Percentiles rank a stretch among this genome's conserved stretches.
Conservation (phyloP, 2,888 invertebrate genomes). For the Dichetophora obliterata region DNA sequence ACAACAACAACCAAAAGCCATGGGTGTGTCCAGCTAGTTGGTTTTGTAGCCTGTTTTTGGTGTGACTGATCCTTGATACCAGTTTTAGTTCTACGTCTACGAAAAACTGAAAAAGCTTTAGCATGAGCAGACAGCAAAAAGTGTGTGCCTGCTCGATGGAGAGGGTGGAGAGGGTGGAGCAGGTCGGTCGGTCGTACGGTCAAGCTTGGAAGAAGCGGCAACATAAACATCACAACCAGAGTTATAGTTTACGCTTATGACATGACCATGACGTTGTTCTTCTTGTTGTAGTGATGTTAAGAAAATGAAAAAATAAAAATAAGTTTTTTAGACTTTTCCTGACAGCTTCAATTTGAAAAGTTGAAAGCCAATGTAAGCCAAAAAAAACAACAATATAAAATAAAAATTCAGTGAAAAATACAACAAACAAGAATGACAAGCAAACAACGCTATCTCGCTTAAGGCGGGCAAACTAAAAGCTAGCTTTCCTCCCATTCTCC, state of each 20-base stretch:
- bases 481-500: not conserved
- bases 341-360: constrained; percentile 36
- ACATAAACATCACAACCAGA: not conserved
- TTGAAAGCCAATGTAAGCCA: constrained; percentile 26
- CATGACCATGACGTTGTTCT: constrained; percentile 24
- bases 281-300: not conserved
- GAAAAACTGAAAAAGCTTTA: too few relatives aligned
- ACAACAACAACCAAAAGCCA: not conserved
- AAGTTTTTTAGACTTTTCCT: constrained; percentile 19
- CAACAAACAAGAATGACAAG: not conserved
- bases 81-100: too few relatives aligned
- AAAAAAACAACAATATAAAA: constrained; percentile 44
- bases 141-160: too few relatives aligned
- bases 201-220: not conserved
- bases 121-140: too few relatives aligned
- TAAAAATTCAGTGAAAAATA: not conserved
- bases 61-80: not conserved
- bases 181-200: too few relatives aligned
- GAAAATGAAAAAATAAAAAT: not conserved
- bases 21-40: constrained; percentile 11
- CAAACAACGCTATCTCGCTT: not conserved
- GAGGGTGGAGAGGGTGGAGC: too few relatives aligned
- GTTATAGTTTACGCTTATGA: constrained; percentile 35
- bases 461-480: not conserved
- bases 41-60: not conserved